phyloP scores from a whole-genome alignment of 2,797 vertebrate species.

The Brachyrhaphis roseni region DNA sequence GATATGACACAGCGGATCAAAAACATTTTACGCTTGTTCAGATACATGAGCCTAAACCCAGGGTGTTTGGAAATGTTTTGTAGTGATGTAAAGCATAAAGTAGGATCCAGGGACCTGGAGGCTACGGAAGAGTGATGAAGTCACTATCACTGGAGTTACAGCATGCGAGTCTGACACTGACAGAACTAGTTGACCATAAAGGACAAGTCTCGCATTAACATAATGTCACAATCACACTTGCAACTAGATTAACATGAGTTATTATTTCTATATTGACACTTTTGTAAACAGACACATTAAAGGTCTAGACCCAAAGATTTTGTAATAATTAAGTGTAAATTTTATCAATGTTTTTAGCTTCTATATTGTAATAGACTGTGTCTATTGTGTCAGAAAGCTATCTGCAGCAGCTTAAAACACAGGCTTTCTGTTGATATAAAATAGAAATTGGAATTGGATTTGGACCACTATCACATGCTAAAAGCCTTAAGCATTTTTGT shows the following conservation, averaged over 20 bases:
- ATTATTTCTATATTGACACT: neutral
- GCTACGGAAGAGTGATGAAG: constrained; percentile 47
- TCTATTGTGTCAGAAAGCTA: neutral
- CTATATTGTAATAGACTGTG: neutral
- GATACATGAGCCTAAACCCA: constrained; percentile 24
- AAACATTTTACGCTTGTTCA: neutral
- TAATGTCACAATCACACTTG: constrained; percentile 9
- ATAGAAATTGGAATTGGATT: neutral
- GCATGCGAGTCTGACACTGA: constrained; percentile 29
- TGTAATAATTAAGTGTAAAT: too few species aligned
- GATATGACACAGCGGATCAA: constrained; percentile 37
- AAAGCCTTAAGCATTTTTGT: neutral
- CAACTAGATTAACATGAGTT: neutral
- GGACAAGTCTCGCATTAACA: constrained; percentile 24
- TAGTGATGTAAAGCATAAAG: constrained; percentile 33
- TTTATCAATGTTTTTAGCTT: neutral
- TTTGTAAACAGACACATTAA: neutral
- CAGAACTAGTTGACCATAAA: constrained; percentile 36
- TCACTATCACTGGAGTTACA: constrained; percentile 44
- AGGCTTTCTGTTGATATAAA: neutral
- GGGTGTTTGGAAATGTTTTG: constrained; percentile 32
- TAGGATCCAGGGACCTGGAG: constrained; percentile 42
- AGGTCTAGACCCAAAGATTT: neutral
- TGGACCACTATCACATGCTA: neutral
- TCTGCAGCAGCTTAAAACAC: constrained; percentile 3